phyloP scores from a whole-genome alignment of 2,113 vertebrate species.

The Aegotheles bennettii region DNA sequence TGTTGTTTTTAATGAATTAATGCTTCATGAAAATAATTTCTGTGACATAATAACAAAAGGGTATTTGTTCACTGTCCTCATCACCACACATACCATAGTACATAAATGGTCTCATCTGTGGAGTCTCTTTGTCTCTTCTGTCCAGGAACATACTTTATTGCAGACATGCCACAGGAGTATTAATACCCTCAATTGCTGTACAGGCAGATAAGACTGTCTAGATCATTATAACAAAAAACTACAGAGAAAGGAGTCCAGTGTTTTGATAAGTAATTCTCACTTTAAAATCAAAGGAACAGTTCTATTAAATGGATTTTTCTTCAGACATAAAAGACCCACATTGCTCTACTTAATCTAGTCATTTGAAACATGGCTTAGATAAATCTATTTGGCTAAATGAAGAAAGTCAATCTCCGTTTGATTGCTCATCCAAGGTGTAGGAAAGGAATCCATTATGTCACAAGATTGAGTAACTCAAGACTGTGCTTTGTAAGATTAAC shows the following conservation, averaged over 20 bases:
- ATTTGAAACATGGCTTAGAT: constrained; percentile 52
- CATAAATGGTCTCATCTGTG: constrained; percentile 30
- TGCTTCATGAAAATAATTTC: constrained; percentile 49
- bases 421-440: constrained; percentile 56
- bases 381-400: constrained; percentile 66
- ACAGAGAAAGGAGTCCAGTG: not conserved
- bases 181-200: constrained; percentile 46
- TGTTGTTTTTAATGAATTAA: constrained; percentile 64
- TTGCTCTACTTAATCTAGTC: constrained; percentile 57
- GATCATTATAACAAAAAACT: constrained; percentile 47
- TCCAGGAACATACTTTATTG: constrained; percentile 33
- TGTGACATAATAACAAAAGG: constrained; percentile 48
- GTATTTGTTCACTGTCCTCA: constrained; percentile 53
- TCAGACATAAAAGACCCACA: constrained; percentile 25
- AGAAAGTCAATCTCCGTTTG: constrained; percentile 28
- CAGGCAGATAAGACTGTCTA: constrained; percentile 46
- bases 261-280: constrained; percentile 40
- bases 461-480: constrained; percentile 34
- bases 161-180: constrained; percentile 7
- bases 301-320: constrained; percentile 40
- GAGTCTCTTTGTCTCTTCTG: constrained; percentile 32
- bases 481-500: constrained; percentile 51
- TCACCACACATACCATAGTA: not conserved
- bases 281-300: constrained; percentile 54
- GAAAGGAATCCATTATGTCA: constrained; percentile 58